Percentiles rank a stretch among this genome's conserved stretches.
Evolutionary conservation across 2,113 vertebrate genomes (phyloP).

Genomic region (Smithornis capensis): DNA sequence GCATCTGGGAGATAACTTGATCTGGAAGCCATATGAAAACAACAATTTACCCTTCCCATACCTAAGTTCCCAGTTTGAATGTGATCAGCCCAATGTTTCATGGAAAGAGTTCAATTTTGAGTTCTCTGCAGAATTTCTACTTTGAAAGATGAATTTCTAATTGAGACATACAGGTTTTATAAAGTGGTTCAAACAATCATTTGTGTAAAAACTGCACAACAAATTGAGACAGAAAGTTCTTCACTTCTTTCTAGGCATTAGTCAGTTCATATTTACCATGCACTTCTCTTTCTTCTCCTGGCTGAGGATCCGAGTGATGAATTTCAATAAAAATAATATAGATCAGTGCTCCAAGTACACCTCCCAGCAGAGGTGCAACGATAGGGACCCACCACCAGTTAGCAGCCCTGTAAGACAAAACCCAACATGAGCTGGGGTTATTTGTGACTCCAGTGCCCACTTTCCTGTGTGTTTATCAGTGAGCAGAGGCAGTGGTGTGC

Average conservation of each 20-base stretch:
- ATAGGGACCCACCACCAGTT: slow-evolving; percentile 97
- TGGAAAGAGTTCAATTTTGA: not conserved
- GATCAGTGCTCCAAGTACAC: slow-evolving; percentile 78
- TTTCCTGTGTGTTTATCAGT: not conserved
- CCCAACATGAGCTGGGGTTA: not conserved
- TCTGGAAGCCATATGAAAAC: not conserved
- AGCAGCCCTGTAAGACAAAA: slow-evolving; percentile 78
- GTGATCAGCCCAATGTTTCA: not conserved
- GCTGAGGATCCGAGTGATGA: slow-evolving; percentile 77
- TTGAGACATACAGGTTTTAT: not conserved
- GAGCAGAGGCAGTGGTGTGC: fast-evolving
- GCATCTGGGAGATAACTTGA: not conserved
- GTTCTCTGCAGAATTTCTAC: not conserved
- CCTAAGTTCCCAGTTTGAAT: not conserved
- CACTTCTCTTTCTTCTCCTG: slow-evolving; percentile 66
- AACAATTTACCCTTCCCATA: not conserved
- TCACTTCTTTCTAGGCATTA: slow-evolving; percentile 1
- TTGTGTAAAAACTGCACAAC: not conserved
- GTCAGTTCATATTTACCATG: slow-evolving; percentile 87
- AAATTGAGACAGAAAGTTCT: not conserved
- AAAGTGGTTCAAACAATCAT: not conserved
- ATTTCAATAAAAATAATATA: slow-evolving; percentile 88
- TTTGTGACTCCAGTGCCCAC: not conserved
- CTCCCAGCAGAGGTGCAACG: slow-evolving; percentile 88
- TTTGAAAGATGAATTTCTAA: not conserved